Evolutionary conservation across 1,140 invertebrate genomes (phyloP), one percentile per base, ranked within the genome.

Genomic region (Philopotamus ludificatus): DNA sequence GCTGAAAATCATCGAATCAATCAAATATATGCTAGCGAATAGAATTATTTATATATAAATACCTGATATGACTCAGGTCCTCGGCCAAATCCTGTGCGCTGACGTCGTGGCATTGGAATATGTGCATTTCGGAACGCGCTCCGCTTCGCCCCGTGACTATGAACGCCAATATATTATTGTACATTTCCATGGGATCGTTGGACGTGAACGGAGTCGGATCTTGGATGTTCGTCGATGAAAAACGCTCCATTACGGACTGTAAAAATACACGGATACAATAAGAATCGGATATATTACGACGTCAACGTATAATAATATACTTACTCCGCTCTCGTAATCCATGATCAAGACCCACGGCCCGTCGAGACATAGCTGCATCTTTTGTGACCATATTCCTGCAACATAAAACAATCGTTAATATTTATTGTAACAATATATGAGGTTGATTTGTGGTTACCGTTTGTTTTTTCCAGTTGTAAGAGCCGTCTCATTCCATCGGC

Each of bases 81-180:
- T 83, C 83, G 3, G 83, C 83, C 21, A 84, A 75, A 41, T 80
- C 72, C 44, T 83, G 82, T 1, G 83, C 78, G 41, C 74, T 79
- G 2, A 84, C 82, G 70, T 83, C 82, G 50, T 78, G 80, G 79
- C 89, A 89, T 83, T 99, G 97, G 81, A 99, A 99, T 76, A 99
- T 99, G 81, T 99, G 97, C 89, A 99, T 97, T 82, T 99, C 97
- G 51, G 88, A 85, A 63, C 78, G 79, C 70, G 72, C 74, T 70
- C 74, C 82, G 45, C 41, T 51, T 65, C 65, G 4, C 28, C 86
- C 85, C 1, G 87, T 86, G 25, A 99, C 94, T 62, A 97, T 94
- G 79, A 99, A 99, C 18, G 99, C 90, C 70, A 99, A 82, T 72
- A 99, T 95, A 77, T 99, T 99, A 80, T 99, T 98, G 81, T 98